These are phyloP conservation scores for Pimpla rufipes DNA, from an alignment of 2,888 invertebrate genomes.

Conservation along the genomic window DNA sequence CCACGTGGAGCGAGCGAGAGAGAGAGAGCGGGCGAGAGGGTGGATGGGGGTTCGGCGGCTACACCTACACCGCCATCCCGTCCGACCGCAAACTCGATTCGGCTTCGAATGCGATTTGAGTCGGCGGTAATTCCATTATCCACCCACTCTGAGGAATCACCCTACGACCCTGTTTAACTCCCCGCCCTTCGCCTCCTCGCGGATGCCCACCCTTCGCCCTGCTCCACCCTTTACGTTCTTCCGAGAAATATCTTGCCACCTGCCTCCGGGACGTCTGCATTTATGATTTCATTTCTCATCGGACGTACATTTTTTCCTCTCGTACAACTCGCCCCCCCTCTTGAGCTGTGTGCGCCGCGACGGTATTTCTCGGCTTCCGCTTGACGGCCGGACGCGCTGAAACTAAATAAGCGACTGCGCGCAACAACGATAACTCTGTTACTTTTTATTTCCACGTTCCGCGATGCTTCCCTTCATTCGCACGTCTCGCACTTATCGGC, in stretches of 20 bases:
- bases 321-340: slow-evolving; percentile 9
- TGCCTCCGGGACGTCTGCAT: slow-evolving; percentile 71
- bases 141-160: slow-evolving; percentile 75
- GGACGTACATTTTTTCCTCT: slow-evolving; percentile 7
- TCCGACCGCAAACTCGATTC: slow-evolving; percentile 81
- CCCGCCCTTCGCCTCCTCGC: slow-evolving; percentile 29
- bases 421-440: slow-evolving; percentile 48
- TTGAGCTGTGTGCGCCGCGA: slow-evolving; percentile 3
- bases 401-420: slow-evolving; percentile 33
- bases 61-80: slow-evolving; percentile 76
- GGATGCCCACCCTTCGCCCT: slow-evolving; percentile 56
- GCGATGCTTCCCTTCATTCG: slow-evolving; percentile 27
- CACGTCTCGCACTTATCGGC: background rate
- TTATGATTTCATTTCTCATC: slow-evolving; percentile 78
- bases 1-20: slow-evolving; percentile 26
- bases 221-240: slow-evolving; percentile 49
- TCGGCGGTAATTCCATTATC: slow-evolving; percentile 81
- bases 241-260: slow-evolving; percentile 38
- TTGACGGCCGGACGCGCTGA: slow-evolving; percentile 47
- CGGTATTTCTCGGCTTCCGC: slow-evolving; percentile 21
- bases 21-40: slow-evolving; percentile 1
- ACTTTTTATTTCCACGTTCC: slow-evolving; percentile 27
- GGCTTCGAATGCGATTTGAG: slow-evolving; percentile 80
- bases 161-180: slow-evolving; percentile 66
- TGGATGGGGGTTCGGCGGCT: slow-evolving; percentile 62